These are phyloP conservation scores for Brachionus sp. DNA, from an alignment of 1,140 invertebrate genomes.

Conservation along the genomic window DNA sequence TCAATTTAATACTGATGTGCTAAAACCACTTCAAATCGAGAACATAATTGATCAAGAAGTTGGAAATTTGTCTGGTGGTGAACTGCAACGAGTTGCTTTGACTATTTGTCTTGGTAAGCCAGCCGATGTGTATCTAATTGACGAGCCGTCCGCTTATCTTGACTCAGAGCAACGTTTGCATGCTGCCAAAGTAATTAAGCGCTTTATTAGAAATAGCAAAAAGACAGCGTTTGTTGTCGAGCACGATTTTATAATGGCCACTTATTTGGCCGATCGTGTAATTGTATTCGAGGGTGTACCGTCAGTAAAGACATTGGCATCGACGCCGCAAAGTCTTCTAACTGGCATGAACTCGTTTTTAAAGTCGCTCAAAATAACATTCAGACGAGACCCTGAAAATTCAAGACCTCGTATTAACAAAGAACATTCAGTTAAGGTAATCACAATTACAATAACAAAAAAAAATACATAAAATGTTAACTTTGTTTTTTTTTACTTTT, in stretches of 20 bases:
- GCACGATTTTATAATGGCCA: conserved; percentile 99
- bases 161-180: conserved; percentile 99
- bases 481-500: conserved; percentile 57
- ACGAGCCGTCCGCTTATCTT: conserved; percentile 97
- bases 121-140: conserved; percentile 96
- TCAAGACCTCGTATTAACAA: conserved; percentile 98
- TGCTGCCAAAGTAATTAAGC: conserved; percentile 96
- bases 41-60: conserved; percentile 96
- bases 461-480: background rate
- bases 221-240: conserved; percentile 99
- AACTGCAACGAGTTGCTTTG: conserved; percentile 93
- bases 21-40: conserved; percentile 96
- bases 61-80: conserved; percentile 94
- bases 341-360: conserved; percentile 98
- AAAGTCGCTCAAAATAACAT: conserved; percentile 92
- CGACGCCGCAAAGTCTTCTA: conserved; percentile 85
- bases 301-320: conserved; percentile 79
- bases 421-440: conserved; percentile 84
- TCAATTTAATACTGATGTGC: conserved; percentile 96
- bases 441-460: background rate
- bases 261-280: conserved; percentile 95
- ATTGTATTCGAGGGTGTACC: conserved; percentile 96
- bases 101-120: conserved; percentile 94
- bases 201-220: conserved; percentile 96
- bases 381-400: conserved; percentile 96